Conservation (phyloP, 2,797 vertebrate species). For the Eulemur albifrons region DNA sequence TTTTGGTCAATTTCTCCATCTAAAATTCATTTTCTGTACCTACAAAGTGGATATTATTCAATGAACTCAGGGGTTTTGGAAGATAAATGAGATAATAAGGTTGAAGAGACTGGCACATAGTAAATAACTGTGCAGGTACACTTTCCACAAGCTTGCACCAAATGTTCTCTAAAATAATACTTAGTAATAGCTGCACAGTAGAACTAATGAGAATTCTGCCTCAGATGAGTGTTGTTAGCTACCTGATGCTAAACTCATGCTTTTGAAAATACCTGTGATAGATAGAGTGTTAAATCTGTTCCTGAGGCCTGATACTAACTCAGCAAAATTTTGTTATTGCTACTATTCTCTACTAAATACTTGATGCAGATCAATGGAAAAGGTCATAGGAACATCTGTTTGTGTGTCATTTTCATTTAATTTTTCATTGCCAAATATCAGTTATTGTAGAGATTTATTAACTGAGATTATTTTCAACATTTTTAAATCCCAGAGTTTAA, state of each 20-base stretch:
- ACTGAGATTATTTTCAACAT: constrained; percentile 9
- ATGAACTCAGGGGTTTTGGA: background rate
- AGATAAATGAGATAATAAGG: background rate
- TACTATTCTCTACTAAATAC: background rate
- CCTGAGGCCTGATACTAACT: background rate
- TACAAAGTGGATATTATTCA: background rate
- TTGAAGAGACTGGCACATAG: background rate
- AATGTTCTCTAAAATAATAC: background rate
- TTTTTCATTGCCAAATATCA: background rate
- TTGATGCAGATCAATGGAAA: background rate
- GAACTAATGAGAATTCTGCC: background rate
- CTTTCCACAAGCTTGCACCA: background rate
- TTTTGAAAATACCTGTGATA: background rate
- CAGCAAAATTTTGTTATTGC: background rate
- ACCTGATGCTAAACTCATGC: background rate
- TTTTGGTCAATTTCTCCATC: background rate
- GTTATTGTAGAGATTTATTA: background rate
- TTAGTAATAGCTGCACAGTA: background rate
- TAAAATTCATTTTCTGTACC: background rate
- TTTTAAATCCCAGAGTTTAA: background rate
- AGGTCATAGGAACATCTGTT: background rate
- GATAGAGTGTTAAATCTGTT: background rate
- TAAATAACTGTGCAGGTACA: background rate
- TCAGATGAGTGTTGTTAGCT: background rate
- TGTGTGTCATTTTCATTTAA: background rate